A percentile compares a stretch with the other conserved stretches of the same genome.
These are phyloP conservation scores for Scrobipalpa costella DNA, from an alignment of 2,888 invertebrate species.

Conservation along the genomic window DNA sequence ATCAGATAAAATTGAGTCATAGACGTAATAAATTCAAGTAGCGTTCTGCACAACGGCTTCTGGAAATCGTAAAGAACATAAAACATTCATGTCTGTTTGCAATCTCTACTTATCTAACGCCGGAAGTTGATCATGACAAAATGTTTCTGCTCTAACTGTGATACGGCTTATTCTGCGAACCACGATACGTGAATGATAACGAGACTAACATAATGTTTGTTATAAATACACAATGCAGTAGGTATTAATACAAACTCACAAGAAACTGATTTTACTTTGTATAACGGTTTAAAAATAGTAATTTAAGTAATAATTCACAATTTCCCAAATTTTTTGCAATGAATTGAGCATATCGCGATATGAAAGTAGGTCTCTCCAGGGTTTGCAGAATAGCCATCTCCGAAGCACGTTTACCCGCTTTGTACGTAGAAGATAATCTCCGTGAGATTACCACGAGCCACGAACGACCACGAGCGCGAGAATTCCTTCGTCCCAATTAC, in stretches of 20 bases:
- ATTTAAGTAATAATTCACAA: not conserved
- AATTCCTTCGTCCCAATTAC: slow-evolving; percentile 56
- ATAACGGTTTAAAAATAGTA: not conserved
- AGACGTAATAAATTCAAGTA: slow-evolving; percentile 56
- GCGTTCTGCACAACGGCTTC: slow-evolving; percentile 62
- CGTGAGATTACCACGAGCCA: slow-evolving; percentile 57
- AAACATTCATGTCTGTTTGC: slow-evolving; percentile 56
- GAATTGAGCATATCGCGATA: not conserved
- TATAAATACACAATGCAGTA: too few relatives aligned
- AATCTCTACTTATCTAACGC: slow-evolving; percentile 55
- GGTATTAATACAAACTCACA: not conserved
- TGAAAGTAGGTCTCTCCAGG: not conserved
- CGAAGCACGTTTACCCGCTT: slow-evolving; percentile 27
- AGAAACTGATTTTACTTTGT: not conserved
- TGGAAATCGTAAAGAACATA: slow-evolving; percentile 62
- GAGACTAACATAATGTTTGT: not conserved
- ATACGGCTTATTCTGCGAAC: slow-evolving; percentile 14
- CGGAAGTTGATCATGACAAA: slow-evolving; percentile 50
- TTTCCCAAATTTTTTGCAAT: not conserved
- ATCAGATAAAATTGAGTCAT: slow-evolving; percentile 33
- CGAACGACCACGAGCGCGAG: slow-evolving; percentile 45
- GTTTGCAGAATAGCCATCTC: slow-evolving; percentile 18
- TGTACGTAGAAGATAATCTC: slow-evolving; percentile 52
- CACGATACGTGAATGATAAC: not conserved
- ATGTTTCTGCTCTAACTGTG: slow-evolving; percentile 20